phyloP scores from a whole-genome alignment of 2,888 invertebrate genomes.

The Eutolmus rufibarbis region DNA sequence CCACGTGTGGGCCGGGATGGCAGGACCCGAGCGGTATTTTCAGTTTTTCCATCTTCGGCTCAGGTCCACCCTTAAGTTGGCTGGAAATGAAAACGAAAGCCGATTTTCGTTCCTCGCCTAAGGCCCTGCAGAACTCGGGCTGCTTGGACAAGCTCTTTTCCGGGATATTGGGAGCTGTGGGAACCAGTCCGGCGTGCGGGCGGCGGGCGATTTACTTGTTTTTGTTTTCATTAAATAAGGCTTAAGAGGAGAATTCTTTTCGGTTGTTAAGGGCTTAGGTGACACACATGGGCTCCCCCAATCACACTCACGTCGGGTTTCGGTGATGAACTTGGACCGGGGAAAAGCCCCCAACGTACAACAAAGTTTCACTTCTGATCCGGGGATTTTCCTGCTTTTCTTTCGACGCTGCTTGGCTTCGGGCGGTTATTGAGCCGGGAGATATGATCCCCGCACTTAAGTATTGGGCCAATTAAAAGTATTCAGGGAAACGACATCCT shows the following conservation, averaged over 20 bases:
- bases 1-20: not conserved
- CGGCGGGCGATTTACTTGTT: constrained; percentile 26
- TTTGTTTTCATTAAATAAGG: constrained; percentile 43
- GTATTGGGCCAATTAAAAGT: constrained; percentile 9
- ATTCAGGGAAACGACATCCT: not conserved
- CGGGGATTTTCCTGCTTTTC: not conserved
- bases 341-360: not conserved
- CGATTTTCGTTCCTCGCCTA: constrained; percentile 12
- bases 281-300: constrained; percentile 18
- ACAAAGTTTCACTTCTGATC: constrained; percentile 36
- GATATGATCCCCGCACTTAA: constrained; percentile 1
- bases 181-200: not conserved
- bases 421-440: constrained; percentile 1
- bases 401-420: not conserved
- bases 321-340: not conserved
- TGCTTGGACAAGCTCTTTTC: not conserved
- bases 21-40: constrained; percentile 2
- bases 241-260: constrained; percentile 29
- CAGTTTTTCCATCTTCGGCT: not conserved
- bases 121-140: not conserved
- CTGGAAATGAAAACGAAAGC: constrained; percentile 34
- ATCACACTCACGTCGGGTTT: not conserved
- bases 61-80: not conserved
- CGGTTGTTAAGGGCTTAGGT: constrained; percentile 39
- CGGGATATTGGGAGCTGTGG: not conserved